These are phyloP conservation scores for Gobiocypris rarus DNA, from an alignment of 2,113 vertebrate genomes.

Conservation along the genomic window DNA sequence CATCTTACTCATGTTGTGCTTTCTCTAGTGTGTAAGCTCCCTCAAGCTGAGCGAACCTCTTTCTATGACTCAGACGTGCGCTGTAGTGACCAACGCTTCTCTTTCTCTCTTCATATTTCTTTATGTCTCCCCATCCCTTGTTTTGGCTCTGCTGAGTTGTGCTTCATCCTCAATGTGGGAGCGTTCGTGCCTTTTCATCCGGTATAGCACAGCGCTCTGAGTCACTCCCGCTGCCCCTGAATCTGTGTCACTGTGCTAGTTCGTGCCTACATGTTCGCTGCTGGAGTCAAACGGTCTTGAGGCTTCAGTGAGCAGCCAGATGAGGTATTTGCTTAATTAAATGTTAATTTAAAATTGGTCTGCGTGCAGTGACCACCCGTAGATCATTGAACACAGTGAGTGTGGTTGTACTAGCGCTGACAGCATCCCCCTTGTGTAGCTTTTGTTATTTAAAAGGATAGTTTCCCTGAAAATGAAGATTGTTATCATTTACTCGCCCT, in stretches of 20 bases:
- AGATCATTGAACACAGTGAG: conserved; percentile 54
- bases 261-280: conserved; percentile 54
- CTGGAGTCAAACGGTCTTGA: conserved; percentile 60
- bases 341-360: conserved; percentile 69
- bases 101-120: background rate
- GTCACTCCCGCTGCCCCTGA: conserved; percentile 63
- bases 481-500: background rate
- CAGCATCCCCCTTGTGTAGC: background rate
- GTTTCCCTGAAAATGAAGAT: background rate
- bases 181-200: conserved; percentile 33
- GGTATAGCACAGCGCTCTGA: conserved; percentile 61
- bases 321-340: conserved; percentile 76
- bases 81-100: conserved; percentile 25
- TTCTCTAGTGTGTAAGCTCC: background rate
- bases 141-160: conserved; percentile 32
- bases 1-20: background rate
- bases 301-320: conserved; percentile 67
- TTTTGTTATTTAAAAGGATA: background rate
- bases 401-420: conserved; percentile 51
- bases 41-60: background rate
- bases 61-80: conserved; percentile 45
- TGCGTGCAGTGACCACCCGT: conserved; percentile 58
- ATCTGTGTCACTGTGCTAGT: conserved; percentile 77
- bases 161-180: conserved; percentile 38
- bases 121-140: conserved; percentile 29